Base-by-base conservation (phyloP, 1,140 invertebrate genomes). In the Probaryconus sp. region DNA sequence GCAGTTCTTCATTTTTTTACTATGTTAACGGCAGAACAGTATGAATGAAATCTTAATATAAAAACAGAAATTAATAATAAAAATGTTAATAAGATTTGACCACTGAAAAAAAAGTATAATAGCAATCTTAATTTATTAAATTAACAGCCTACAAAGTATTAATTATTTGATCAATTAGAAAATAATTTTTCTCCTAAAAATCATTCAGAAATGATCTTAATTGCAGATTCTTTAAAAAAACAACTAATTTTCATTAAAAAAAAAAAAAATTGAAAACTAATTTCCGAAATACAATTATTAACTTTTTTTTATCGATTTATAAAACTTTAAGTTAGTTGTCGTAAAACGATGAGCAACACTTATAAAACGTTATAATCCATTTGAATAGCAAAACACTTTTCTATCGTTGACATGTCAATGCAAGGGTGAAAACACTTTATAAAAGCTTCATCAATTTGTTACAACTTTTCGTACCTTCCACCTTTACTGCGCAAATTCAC, bases 361-460 rank as follows among this genome's bases (percentile, higher is more conserved):
- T 24, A 63, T 50, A 51, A 20, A 40, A 42, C 21, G 16, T 16
- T 63, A 42, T 17, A 18, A 63, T 5, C 38, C 45, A 43, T 63
- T 63, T 51, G 38, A 51, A 63, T 63, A 33, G 37, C 26, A 43
- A 35, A 33, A 63, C 18, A 48, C 28, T 67, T 47, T 56, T 55
- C 31, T 47, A 53, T 56, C 63, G 50, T 47, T 67, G 63, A 56
- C 31, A 56, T 67, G 50, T 40, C 42, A 56, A 56, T 67, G 50
- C 51, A 68, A 68, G 53, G 53, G 47, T 69, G 47, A 61, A 61
- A 69, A 69, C 65, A 53, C 55, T 69, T 60, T 60, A 69, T 60
- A 60, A 69, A 60, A 69, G 65, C 65, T 69, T 69, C 55, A 69
- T 69, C 65, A 69, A 60, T 69, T 69, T 53, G 65, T 69, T 69